Base-by-base conservation (phyloP, 2,888 invertebrate species). In the Drosophila lacicola region DNA sequence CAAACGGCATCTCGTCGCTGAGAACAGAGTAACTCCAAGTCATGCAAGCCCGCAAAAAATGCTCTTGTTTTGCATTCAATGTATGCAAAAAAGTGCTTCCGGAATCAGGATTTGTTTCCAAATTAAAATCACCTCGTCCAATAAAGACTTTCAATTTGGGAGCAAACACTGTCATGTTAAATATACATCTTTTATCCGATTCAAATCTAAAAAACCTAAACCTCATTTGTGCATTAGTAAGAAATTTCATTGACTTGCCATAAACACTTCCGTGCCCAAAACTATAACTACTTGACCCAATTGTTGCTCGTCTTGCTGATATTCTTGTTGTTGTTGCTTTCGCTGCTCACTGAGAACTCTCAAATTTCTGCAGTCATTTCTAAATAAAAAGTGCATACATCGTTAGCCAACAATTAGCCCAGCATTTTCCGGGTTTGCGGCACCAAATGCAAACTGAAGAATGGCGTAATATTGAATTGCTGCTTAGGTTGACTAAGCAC, bases 291-390 rank as follows among this genome's bases (percentile, higher is more conserved):
- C 45, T 73, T 77, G 78, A 78, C 77, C 76, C 69, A 77, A 54
- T 67, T 75, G 47, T 19, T 34, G n/a, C 10, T 29, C 10, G 65
- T 36, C 4, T 42, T 36, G 25, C 19, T 37, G 14, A 44, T 54
- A 34, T 55, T 64, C n/a, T 17, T 42, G n/a, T 10, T 34, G 36
- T 29, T 25, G 25, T 37, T 37, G 5, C 25, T 39, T 9, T 34
- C 42, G 46, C 33, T 46, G 45, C 45, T 65, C 25, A 39, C 25
- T 47, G 36, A 39, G 62, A 36, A 46, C 19, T 69, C 76, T 83
- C 88, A 62, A 56, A 85, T 83, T 83, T 74, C 88, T 70, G 74
- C 65, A 67, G 51, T 50, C 53, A 82, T 88, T 87, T 87, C 85
- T 58, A 62, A 82, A 80, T 51, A 50, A 54, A 70, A 65, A 75